phyloP scores from a whole-genome alignment of 2,113 vertebrate species.

The Aptenodytes forsteri region DNA sequence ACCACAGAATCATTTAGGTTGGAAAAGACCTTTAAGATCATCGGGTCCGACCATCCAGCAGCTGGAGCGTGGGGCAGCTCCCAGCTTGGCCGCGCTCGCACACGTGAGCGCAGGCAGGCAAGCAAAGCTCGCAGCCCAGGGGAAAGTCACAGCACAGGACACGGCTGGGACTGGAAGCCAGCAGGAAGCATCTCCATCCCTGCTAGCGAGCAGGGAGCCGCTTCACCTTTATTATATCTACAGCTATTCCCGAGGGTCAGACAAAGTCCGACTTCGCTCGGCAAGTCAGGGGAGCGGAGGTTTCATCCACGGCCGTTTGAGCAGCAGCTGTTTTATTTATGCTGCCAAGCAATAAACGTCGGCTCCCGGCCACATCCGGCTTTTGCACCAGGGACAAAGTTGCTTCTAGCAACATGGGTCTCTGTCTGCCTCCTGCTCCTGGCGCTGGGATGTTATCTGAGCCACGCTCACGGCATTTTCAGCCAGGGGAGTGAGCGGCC shows the following conservation, averaged over 20 bases:
- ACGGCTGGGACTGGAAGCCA: neutral
- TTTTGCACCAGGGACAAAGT: neutral
- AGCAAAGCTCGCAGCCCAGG: neutral
- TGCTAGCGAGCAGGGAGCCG: neutral
- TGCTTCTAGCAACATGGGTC: neutral
- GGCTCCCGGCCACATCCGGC: neutral
- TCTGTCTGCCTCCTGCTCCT: neutral
- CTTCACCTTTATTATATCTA: neutral
- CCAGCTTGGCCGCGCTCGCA: neutral
- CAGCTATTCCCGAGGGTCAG: neutral
- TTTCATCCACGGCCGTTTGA: neutral
- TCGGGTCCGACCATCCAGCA: neutral
- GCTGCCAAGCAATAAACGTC: slow-evolving; percentile 5
- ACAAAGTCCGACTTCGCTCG: neutral
- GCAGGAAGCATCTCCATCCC: neutral
- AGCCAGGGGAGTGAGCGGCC: neutral
- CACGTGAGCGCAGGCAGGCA: rapidly evolving
- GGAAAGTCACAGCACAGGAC: neutral
- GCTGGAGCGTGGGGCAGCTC: neutral
- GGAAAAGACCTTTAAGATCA: neutral
- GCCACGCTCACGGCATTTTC: neutral
- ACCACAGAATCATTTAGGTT: neutral
- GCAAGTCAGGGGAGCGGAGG: neutral
- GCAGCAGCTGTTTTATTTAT: slow-evolving; percentile 18
- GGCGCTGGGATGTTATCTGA: neutral